These are phyloP conservation scores for Coptodon rendalli DNA, from an alignment of 2,113 vertebrate species.

Conservation along the genomic window DNA sequence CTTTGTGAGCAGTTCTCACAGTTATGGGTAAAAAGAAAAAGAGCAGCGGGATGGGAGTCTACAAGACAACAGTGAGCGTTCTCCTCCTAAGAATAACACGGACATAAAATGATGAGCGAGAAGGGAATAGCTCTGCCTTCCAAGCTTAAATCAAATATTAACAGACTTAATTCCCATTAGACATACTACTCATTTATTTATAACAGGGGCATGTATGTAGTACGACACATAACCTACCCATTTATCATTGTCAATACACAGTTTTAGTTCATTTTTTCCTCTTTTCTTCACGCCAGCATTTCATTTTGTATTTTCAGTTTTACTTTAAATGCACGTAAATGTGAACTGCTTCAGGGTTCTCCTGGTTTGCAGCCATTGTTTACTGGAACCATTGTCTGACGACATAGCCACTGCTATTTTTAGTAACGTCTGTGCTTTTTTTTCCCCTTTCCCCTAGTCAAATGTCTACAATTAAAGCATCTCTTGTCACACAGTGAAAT, in stretches of 20 bases:
- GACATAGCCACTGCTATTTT: neutral
- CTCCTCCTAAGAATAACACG: neutral
- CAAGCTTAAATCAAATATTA: neutral
- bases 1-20: neutral
- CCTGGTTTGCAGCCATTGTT: neutral
- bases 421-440: neutral
- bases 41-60: neutral
- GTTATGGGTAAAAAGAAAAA: neutral
- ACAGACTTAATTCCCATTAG: neutral
- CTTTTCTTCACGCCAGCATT: neutral
- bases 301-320: neutral
- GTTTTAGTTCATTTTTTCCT: neutral
- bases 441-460: rapidly evolving
- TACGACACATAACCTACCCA: neutral
- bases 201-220: neutral
- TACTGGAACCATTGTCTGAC: neutral
- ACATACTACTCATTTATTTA: neutral
- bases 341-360: neutral
- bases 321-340: neutral
- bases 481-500: neutral
- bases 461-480: neutral
- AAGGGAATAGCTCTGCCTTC: neutral
- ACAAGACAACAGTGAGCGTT: neutral
- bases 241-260: neutral
- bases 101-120: neutral